Base-by-base conservation (phyloP, 2,797 vertebrate genomes). In the Peromyscus eremicus region DNA sequence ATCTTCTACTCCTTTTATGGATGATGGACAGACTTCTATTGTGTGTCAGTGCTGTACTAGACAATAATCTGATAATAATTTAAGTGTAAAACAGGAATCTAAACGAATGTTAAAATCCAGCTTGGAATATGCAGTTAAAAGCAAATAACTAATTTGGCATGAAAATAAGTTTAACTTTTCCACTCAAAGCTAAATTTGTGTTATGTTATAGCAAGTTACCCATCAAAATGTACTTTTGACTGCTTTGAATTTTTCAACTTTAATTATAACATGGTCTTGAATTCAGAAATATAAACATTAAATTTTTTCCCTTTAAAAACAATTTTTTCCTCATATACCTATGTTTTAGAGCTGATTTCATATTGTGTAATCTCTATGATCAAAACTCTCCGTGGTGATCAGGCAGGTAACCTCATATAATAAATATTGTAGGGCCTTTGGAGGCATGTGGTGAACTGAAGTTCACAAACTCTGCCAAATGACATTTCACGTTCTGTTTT, bases 81-180 rank as follows among this genome's bases (percentile, higher is more conserved):
- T 73, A 92, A 79, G 64, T 86, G n/a, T 93, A 94, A 95, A 82
- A 92, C 34, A 89, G 29, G 16, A 85, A 71, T 93, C 52, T 62
- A 95, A 93, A 77, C 66, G 8, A 81, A 94, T 94, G 62, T 93
- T 88, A 94, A 88, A 92, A 83, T 55, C 17, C 37, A 76, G 55
- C 81, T 92, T 84, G 76, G 43, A 66, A 52, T 73, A 60, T 66
- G 77, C 37, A 94, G 12, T 68, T 68, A 68, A 68, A 93, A 92
- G 55, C 80, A 85, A 79, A 71, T 81, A 66, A 80, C 5, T 57
- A 62, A 71, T 10, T 52, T 93, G 64, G 57, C 75, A n/a, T 55
- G 64, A 89, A 96, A 89, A 87, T 75, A 70, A 80, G 49, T 76
- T 89, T 96, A 87, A 70, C 32, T 92, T 46, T 96, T 94, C 46